Base-by-base conservation (phyloP, 2,113 vertebrate species). In the Mus pahari region DNA sequence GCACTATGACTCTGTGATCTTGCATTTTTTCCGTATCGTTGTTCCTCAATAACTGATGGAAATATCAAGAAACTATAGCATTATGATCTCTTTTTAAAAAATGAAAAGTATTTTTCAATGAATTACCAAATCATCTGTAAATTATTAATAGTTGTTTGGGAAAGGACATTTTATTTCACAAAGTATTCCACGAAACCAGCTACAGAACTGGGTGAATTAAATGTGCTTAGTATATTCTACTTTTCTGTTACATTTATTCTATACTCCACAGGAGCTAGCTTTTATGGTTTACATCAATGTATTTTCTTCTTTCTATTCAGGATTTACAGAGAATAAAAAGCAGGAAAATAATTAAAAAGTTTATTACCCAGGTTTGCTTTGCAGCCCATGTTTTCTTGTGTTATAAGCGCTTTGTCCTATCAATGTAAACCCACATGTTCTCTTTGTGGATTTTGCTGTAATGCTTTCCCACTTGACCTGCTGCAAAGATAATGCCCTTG, bases 401-500 rank as follows among this genome's bases (percentile, higher is more conserved):
- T 45, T 3, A 13, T 0, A 62, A 20, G 0, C 1, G 22, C 0
- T 20, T 31, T 5, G 8, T 42, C n/a, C 11, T n/a, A 31, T 66
- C n/a, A 33, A 24, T 10, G 42, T 16, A 36, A 1, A 28, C 14
- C 39, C 19, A 26, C 17, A 1, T 14, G 22, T 64, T 82, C 68
- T 82, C 16, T 64, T 28, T 36, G 8, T 13, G 7, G 6, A 11
- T 50, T 89, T 53, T 33, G 5, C 39, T 62, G 5, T 2, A 4
- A 28, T 0, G 0, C 4, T 16, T 0, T 6, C 31, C 22, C 1
- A 33, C 1, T 82, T 89, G n/a, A 42, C 75, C 68, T 89, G 83
- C 20, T 87, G 83, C 13, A 24, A 73, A 70, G 4, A 17, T 5
- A n/a, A 11, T 2, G 0, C 5, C 0, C 0, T 31, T 68, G 4